A percentile compares a stretch with the other conserved stretches of the same genome.
These are phyloP conservation scores for Corynorhinus townsendii DNA, from an alignment of 2,113 vertebrate genomes.

Conservation along the genomic window DNA sequence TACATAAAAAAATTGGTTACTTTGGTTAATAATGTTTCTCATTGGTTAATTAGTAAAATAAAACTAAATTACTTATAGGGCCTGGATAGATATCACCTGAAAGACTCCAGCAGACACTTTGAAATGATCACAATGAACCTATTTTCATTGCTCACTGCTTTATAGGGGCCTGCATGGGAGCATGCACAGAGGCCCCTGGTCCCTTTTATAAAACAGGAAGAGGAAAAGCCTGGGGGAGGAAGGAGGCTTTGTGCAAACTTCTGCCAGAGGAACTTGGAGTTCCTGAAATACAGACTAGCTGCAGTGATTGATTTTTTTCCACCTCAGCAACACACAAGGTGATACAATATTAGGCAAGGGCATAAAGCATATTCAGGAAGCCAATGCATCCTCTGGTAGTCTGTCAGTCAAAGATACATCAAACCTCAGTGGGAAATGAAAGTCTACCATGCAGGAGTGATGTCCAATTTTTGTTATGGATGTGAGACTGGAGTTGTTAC, in stretches of 20 bases:
- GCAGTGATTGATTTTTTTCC: conserved; percentile 35
- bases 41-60: background rate
- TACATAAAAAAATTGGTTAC: background rate
- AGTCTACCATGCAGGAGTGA: background rate
- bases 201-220: background rate
- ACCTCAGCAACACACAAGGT: background rate
- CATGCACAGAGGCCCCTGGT: background rate
- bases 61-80: background rate
- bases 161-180: background rate
- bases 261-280: background rate
- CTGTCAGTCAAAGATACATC: conserved; percentile 57
- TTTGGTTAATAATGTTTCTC: background rate
- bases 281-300: conserved; percentile 38
- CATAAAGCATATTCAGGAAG: conserved; percentile 19
- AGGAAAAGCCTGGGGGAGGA: background rate
- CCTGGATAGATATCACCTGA: background rate
- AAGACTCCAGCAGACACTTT: background rate
- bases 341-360: background rate
- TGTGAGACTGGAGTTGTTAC: background rate
- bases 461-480: conserved; percentile 56
- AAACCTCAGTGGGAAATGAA: background rate
- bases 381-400: background rate
- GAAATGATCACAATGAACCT: background rate
- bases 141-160: background rate
- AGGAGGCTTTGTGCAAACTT: background rate